phyloP scores from a whole-genome alignment of 1,140 invertebrate genomes.

The Drosophila nikananu region DNA sequence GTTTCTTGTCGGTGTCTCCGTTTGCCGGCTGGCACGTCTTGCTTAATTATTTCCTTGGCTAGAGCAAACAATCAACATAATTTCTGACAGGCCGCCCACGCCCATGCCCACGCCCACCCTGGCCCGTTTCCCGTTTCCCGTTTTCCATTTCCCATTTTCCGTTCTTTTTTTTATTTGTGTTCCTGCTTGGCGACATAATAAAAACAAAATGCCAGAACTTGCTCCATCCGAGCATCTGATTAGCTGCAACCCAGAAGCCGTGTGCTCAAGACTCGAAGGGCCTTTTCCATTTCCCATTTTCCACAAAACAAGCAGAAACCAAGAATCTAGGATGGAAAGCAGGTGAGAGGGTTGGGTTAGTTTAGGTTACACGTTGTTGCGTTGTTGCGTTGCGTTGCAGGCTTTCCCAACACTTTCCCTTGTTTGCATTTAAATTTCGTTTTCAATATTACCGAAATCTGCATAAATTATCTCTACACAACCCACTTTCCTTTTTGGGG shows the following conservation, averaged over 20 bases:
- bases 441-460: constrained; percentile 67
- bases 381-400: constrained; percentile 5
- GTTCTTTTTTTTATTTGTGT: constrained; percentile 26
- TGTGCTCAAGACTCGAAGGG: constrained; percentile 1
- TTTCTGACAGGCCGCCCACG: constrained; percentile 63
- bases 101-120: background rate
- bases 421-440: constrained; percentile 64
- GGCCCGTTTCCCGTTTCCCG: background rate
- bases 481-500: constrained; percentile 5
- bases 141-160: constrained; percentile 7
- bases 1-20: constrained; percentile 31
- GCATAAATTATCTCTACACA: constrained; percentile 68
- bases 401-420: constrained; percentile 58
- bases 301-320: constrained; percentile 14
- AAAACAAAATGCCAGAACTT: constrained; percentile 48
- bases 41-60: constrained; percentile 80
- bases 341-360: constrained; percentile 29
- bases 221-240: constrained; percentile 30
- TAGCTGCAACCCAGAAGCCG: constrained; percentile 27
- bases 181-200: constrained; percentile 47
- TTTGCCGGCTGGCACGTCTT: constrained; percentile 57
- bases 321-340: background rate
- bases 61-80: constrained; percentile 79
- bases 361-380: constrained; percentile 12
- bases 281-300: constrained; percentile 2